Conservation (phyloP, 2,888 invertebrate species). For the Agrilus mali region DNA sequence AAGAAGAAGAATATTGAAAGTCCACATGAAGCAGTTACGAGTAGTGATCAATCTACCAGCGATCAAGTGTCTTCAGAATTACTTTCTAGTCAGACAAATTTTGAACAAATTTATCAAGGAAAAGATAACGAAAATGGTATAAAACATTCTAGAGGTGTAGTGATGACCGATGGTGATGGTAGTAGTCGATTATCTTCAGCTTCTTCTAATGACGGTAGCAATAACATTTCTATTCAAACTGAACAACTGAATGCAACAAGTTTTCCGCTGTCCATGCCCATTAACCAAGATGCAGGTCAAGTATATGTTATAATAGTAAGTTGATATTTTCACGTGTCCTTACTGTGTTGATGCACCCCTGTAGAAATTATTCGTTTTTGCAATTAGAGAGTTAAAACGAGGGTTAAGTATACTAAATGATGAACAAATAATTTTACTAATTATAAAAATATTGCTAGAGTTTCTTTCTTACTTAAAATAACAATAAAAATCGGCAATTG, state of each 20-base stretch:
- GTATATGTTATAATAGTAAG: slow-evolving; percentile 38
- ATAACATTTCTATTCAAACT: slow-evolving; percentile 5
- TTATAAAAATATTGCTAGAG: too few species aligned
- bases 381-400: too few species aligned
- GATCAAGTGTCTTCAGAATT: too few species aligned
- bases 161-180: neutral
- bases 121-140: neutral
- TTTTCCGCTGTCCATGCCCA: slow-evolving; percentile 18
- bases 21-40: too few species aligned
- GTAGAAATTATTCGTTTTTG: neutral
- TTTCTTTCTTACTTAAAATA: too few species aligned
- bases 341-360: slow-evolving; percentile 9
- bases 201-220: too few species aligned
- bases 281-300: slow-evolving; percentile 32
- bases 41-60: too few species aligned
- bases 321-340: slow-evolving; percentile 20
- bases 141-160: neutral
- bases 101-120: neutral
- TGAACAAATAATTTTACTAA: too few species aligned
- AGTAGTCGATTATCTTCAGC: too few species aligned
- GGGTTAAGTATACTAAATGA: neutral
- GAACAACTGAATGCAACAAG: slow-evolving; percentile 11
- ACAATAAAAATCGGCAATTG: too few species aligned
- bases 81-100: too few species aligned
- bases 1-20: too few species aligned